Conservation (phyloP, 1,140 invertebrate genomes). For the Aphis craccivora region DNA sequence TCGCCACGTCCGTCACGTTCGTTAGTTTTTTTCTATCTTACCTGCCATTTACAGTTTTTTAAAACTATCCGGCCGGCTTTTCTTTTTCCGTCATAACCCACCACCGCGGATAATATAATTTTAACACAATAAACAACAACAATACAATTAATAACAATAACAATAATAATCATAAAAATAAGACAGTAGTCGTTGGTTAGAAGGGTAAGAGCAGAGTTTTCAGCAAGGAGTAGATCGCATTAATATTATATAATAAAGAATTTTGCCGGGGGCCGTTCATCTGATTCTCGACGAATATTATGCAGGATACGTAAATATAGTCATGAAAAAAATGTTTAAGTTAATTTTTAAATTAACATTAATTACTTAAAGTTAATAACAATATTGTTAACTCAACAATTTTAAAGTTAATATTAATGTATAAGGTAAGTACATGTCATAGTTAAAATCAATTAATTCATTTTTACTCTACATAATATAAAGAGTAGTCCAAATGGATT, state of each 20-base stretch:
- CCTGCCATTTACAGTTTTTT: conserved; percentile 44
- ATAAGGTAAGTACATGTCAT: background rate
- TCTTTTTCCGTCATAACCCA: background rate
- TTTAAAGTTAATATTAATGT: background rate
- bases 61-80: background rate
- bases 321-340: background rate
- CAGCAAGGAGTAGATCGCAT: background rate
- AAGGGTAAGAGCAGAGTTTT: background rate
- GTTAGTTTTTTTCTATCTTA: background rate
- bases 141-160: conserved; percentile 11
- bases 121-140: background rate
- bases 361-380: background rate
- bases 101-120: background rate
- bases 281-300: background rate
- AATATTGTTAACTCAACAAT: background rate
- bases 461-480: background rate
- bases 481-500: no score
- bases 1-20: background rate
- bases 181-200: background rate
- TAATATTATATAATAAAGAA: background rate
- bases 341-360: background rate
- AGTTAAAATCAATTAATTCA: background rate
- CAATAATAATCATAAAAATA: background rate
- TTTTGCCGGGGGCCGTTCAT: background rate
- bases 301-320: background rate